phyloP scores from a whole-genome alignment of 1,140 invertebrate genomes.

The Rhizoglyphus robini region DNA sequence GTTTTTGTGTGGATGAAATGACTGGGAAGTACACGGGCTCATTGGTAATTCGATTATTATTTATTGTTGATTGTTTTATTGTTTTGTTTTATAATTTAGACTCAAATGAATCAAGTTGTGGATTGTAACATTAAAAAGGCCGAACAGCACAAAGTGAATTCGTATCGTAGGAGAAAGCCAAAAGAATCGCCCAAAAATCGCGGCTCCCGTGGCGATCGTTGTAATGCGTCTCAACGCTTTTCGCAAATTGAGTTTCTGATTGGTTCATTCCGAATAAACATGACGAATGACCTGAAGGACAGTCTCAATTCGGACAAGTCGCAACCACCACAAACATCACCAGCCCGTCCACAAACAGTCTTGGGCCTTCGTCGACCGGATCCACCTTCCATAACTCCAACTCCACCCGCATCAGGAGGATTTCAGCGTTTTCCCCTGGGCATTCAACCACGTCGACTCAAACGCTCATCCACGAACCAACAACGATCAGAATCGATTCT shows the following conservation, averaged over 20 bases:
- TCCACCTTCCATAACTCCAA: no score
- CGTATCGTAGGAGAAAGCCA: neutral
- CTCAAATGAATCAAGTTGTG: no score
- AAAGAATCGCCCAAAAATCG: neutral
- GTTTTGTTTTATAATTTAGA: no score
- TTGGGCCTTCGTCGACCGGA: no score
- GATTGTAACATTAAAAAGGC: neutral
- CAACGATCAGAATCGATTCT: neutral
- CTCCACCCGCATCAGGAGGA: no score
- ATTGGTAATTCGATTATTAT: no score
- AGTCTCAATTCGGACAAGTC: neutral
- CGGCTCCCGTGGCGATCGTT: neutral
- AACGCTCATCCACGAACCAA: neutral
- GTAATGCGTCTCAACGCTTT: neutral
- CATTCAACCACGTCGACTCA: no score
- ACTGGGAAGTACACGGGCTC: no score
- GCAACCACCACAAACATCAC: neutral
- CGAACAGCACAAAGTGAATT: neutral
- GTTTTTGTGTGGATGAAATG: neutral
- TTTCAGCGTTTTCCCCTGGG: no score
- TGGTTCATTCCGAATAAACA: no score
- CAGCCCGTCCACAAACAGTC: no score
- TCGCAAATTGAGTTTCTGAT: neutral
- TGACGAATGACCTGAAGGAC: neutral
- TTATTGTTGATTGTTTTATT: no score